Percentiles rank a stretch among this genome's conserved stretches.
Conservation (phyloP, 1,140 invertebrate species). For the Pomacea maculata region DNA sequence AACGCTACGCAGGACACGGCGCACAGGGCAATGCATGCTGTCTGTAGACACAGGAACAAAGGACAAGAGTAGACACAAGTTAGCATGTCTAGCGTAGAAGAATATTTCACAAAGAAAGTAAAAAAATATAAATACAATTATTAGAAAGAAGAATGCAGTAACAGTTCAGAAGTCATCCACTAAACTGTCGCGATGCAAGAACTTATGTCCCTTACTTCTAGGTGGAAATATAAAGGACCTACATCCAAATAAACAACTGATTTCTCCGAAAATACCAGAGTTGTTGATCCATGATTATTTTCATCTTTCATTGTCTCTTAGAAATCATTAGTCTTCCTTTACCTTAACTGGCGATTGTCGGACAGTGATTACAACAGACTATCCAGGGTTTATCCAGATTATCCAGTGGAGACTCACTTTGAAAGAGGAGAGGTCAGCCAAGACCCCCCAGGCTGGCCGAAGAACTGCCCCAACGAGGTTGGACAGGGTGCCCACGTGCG, state of each 20-base stretch:
- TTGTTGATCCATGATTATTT: background rate
- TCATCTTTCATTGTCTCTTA: background rate
- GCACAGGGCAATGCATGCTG: background rate
- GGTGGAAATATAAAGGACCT: background rate
- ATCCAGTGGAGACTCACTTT: background rate
- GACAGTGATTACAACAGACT: too few relatives aligned
- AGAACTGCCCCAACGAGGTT: background rate
- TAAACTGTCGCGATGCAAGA: background rate
- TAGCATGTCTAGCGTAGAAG: background rate
- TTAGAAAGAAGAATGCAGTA: background rate
- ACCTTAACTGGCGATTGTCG: background rate
- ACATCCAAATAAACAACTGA: background rate
- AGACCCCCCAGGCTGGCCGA: background rate
- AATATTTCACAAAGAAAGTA: background rate
- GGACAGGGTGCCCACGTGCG: constrained; percentile 3
- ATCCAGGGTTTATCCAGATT: background rate
- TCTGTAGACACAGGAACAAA: background rate
- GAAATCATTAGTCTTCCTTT: background rate
- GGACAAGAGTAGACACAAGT: background rate
- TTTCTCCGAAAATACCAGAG: background rate
- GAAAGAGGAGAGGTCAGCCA: constrained; percentile 2
- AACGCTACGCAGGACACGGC: background rate
- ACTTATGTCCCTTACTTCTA: background rate
- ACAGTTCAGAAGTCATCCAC: too few relatives aligned
- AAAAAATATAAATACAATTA: background rate